Evolutionary conservation across 1,140 invertebrate species (phyloP).

Genomic region (Conus betulinus): DNA sequence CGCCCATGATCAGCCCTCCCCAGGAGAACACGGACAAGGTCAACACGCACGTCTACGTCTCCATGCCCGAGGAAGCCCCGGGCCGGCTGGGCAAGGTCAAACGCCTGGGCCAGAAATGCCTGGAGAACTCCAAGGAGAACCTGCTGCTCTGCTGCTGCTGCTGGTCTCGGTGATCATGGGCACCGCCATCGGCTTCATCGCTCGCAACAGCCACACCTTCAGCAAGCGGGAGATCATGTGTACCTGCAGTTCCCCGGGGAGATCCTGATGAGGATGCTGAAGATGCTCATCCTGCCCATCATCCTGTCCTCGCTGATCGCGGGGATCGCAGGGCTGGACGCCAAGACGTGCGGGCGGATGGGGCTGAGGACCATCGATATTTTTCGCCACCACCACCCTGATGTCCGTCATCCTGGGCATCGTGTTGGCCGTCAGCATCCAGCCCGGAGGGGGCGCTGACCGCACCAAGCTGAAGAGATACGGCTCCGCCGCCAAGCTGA

Average conservation of each 20-base stretch:
- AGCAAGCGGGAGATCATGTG: slow-evolving; percentile 67
- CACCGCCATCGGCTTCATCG: slow-evolving; percentile 60
- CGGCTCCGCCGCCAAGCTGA: slow-evolving; percentile 58
- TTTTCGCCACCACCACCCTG: slow-evolving; percentile 93
- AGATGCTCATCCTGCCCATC: slow-evolving; percentile 77
- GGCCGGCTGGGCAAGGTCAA: slow-evolving; percentile 47
- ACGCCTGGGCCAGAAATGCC: slow-evolving; percentile 47
- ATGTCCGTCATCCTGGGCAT: slow-evolving; percentile 70
- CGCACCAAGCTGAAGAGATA: slow-evolving; percentile 59
- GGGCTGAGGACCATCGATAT: slow-evolving; percentile 85
- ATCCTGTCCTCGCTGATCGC: slow-evolving; percentile 76
- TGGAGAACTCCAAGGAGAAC: slow-evolving; percentile 65
- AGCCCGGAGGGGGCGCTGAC: slow-evolving; percentile 74
- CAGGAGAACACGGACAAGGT: slow-evolving; percentile 53
- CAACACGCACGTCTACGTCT: slow-evolving; percentile 61
- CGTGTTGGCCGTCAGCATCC: slow-evolving; percentile 69
- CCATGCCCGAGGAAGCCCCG: slow-evolving; percentile 51
- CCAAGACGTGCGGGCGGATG: slow-evolving; percentile 73
- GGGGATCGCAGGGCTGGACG: slow-evolving; percentile 72
- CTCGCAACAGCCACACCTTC: slow-evolving; percentile 49
- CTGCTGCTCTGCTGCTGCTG: slow-evolving; percentile 65
- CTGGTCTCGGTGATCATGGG: slow-evolving; percentile 65
- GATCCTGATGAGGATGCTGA: slow-evolving; percentile 77
- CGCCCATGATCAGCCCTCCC: background rate
- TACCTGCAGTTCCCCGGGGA: slow-evolving; percentile 76